phyloP scores from a whole-genome alignment of 1,140 invertebrate genomes.

The Helicoverpa armigera region DNA sequence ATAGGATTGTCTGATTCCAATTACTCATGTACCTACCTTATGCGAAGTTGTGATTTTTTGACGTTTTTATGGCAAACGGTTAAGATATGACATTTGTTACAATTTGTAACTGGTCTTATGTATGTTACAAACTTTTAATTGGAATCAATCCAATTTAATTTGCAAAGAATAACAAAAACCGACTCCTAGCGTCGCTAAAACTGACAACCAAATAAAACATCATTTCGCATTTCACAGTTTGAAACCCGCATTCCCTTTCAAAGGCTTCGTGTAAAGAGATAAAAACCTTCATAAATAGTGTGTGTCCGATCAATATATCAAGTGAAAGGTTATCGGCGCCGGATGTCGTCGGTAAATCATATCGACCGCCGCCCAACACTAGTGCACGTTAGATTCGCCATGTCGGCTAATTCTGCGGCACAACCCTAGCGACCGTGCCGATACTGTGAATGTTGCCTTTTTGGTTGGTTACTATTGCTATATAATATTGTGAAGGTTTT shows the following conservation, averaged over 20 bases:
- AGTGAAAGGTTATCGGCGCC: constrained; percentile 32
- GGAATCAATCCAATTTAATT: no score
- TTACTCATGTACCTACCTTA: no score
- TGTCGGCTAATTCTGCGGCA: constrained; percentile 8
- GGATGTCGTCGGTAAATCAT: constrained; percentile 33
- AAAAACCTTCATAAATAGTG: constrained; percentile 32
- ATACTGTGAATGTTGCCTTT: neutral
- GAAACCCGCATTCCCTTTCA: neutral
- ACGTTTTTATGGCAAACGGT: no score
- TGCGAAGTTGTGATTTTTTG: no score
- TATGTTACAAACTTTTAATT: no score
- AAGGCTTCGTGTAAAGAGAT: constrained; percentile 26
- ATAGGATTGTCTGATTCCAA: no score
- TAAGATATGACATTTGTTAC: no score
- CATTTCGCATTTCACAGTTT: neutral
- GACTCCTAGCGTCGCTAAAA: neutral
- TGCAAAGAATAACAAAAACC: neutral
- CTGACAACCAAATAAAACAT: constrained; percentile 3
- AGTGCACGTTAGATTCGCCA: neutral
- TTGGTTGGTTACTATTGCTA: no score
- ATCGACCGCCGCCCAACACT: constrained; percentile 2
- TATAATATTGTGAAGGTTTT: no score
- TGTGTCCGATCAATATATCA: constrained; percentile 41
- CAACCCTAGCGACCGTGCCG: neutral
- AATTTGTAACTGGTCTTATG: no score